A percentile compares a stretch with the other conserved stretches of the same genome.
These are phyloP conservation scores for Phocides pigmalion DNA, from an alignment of 1,140 invertebrate genomes.

Conservation along the genomic window DNA sequence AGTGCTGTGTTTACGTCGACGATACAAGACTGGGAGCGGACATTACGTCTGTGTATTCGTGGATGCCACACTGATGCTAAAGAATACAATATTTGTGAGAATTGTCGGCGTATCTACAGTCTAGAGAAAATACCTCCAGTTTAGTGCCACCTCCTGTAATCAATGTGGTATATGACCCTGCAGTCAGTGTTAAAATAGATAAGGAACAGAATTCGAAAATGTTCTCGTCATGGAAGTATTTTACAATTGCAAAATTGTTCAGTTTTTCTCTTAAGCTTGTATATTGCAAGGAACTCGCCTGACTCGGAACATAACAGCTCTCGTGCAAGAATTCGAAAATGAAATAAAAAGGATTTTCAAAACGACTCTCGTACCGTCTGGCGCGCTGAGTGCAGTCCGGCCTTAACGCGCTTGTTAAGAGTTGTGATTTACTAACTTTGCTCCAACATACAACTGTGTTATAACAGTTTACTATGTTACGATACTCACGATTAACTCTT, in stretches of 20 bases:
- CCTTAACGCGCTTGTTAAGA: slow-evolving; percentile 19
- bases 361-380: slow-evolving; percentile 19
- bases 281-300: slow-evolving; percentile 7
- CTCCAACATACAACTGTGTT: not conserved
- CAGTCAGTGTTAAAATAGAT: not conserved
- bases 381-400: slow-evolving; percentile 14
- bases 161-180: too few relatives aligned
- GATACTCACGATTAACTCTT: too few relatives aligned
- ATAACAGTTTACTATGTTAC: slow-evolving; percentile 4
- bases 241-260: slow-evolving; percentile 3
- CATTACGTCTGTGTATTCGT: too few relatives aligned
- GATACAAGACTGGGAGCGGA: too few relatives aligned
- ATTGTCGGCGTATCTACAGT: too few relatives aligned
- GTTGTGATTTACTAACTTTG: slow-evolving; percentile 15
- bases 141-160: too few relatives aligned
- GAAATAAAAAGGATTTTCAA: slow-evolving; percentile 31
- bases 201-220: not conserved
- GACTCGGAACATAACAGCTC: not conserved
- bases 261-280: slow-evolving; percentile 1
- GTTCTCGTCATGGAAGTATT: not conserved
- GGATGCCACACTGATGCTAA: too few relatives aligned
- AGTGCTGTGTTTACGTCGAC: too few relatives aligned
- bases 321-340: slow-evolving; percentile 22
- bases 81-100: too few relatives aligned
- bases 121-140: too few relatives aligned